Base-by-base conservation (phyloP, 37 sponge, comb jelly and placozoan species). In the Spongilla lacustris region DNA sequence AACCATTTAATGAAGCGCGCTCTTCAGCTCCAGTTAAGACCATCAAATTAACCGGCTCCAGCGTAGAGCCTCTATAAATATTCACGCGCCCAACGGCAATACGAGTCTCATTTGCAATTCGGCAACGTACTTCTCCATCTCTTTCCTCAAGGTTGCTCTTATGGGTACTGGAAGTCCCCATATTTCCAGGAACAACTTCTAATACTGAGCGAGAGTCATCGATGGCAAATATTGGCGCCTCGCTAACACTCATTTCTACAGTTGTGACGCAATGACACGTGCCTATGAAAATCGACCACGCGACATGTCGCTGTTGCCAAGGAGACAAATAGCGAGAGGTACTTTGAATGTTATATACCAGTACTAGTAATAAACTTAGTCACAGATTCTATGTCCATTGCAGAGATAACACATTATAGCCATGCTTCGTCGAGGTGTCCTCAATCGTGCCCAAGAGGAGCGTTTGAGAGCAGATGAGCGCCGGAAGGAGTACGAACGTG, bases 371-470 rank as follows among this genome's bases (percentile, higher is more conserved):
- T 58, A 58, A 17, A 58, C 58, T 14, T 13, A 10, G 1, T 1
- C 19, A 1, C 58, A 58, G 8, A 46, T 46, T 46, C 8, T 46
- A 46, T 46, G 46, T 46, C 46, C 46, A 46, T 46, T 46, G 46
- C 46, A 46, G 46, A 8, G 46, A 58, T 58, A 58, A 66, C 48
- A 26, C 41, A 24, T 24, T 36, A 32, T 31, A 11, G 83, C 89
- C 26, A 88, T 90, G 92, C 25, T 86, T 34, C 72, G 95, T 2
- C 85, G 92, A 0, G 41, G 83, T 34, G 33, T 30, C 29, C 68
- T 84, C 71, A 93, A 86, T 21, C 87, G 89, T 4, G 90, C 92
- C 25, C 86, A 89, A 69, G 94, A 96, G 81, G 97, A 93, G 50
- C 85, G 85, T 25, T 72, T 91, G 69, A 89, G 97, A 71, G 75